Evolutionary conservation across 2,888 invertebrate genomes (phyloP).

Genomic region (Catocala fraxini): DNA sequence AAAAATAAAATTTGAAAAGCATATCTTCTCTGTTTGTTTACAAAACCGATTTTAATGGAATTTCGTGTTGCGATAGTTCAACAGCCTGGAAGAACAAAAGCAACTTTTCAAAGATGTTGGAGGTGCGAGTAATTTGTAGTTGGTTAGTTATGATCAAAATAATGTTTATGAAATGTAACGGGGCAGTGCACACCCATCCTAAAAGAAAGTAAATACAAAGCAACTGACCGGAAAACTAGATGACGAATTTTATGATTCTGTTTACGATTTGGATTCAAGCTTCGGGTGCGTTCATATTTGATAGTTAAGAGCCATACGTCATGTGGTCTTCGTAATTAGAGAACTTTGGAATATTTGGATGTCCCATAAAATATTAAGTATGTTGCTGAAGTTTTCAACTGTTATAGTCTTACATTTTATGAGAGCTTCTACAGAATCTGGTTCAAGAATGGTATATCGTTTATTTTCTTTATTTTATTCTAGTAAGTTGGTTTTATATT

Average conservation of each 20-base stretch:
- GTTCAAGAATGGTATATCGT: no score
- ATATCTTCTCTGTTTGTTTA: no score
- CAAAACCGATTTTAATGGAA: no score
- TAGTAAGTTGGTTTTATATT: no score
- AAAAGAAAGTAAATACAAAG: conserved; percentile 41
- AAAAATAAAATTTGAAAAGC: no score
- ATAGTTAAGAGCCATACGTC: conserved; percentile 29
- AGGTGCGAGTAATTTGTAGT: no score
- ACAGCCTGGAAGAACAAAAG: no score
- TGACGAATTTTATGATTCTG: conserved; percentile 61
- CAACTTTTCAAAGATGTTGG: no score
- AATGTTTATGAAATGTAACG: conserved; percentile 4
- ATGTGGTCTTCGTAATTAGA: conserved; percentile 21
- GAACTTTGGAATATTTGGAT: not conserved
- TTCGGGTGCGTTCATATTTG: conserved; percentile 27
- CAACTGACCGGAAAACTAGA: conserved; percentile 63
- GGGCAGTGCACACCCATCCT: not conserved
- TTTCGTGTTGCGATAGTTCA: no score
- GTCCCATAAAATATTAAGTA: not conserved
- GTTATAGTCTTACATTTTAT: no score
- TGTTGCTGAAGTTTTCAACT: not conserved
- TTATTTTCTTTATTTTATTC: no score
- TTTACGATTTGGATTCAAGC: conserved; percentile 51
- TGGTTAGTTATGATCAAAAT: not conserved
- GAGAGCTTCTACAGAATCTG: no score